Evolutionary conservation across 1,140 invertebrate genomes (phyloP).

Genomic region (Trinorchestia longiramus): DNA sequence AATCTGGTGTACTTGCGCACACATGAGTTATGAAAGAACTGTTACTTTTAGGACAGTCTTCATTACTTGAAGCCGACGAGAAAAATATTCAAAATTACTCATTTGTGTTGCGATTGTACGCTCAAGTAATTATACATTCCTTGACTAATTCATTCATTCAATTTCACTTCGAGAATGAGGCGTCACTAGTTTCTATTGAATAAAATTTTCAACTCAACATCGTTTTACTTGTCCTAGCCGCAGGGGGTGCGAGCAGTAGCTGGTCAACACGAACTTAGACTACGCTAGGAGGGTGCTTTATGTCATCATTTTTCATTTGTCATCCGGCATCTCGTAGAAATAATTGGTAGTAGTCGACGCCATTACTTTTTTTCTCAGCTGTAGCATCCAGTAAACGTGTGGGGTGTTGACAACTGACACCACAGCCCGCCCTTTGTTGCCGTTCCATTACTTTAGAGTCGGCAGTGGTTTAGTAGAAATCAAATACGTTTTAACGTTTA

Average conservation of each 20-base stretch:
- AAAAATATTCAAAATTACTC: background rate
- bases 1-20: background rate
- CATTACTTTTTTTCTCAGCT: background rate
- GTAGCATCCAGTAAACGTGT: too few species aligned
- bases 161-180: background rate
- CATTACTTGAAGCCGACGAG: background rate
- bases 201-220: background rate
- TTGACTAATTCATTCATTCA: background rate
- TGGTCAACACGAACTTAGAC: background rate
- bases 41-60: background rate
- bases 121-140: background rate
- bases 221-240: background rate
- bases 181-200: background rate
- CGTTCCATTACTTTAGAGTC: background rate
- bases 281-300: background rate
- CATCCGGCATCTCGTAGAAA: background rate
- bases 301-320: background rate
- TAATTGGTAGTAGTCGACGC: background rate
- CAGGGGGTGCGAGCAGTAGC: slow-evolving; percentile 18
- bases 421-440: too few species aligned
- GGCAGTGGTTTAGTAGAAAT: background rate
- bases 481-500: background rate
- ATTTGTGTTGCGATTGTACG: background rate
- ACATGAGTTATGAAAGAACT: background rate
- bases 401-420: too few species aligned